Evolutionary conservation across 2,888 invertebrate species (phyloP).

Genomic region (Clivina fossor): DNA sequence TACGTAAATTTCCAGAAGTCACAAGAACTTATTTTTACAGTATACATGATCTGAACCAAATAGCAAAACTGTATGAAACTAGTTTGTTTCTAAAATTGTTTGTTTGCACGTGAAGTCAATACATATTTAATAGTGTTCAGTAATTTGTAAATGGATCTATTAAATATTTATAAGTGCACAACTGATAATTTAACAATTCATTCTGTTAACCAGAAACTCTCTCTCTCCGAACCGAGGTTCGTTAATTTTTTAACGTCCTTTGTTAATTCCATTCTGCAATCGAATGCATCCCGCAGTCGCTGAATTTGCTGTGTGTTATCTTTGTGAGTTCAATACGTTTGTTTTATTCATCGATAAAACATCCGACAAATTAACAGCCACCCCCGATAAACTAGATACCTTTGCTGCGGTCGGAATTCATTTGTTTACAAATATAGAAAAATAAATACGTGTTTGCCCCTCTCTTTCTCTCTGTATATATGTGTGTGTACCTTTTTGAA

Average conservation of each 20-base stretch:
- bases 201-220: slow-evolving; percentile 3
- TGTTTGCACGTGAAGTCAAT: slow-evolving; percentile 2
- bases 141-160: slow-evolving; percentile 20
- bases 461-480: neutral
- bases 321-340: slow-evolving; percentile 4
- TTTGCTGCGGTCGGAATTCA: too few relatives aligned
- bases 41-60: too few relatives aligned
- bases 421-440: too few relatives aligned
- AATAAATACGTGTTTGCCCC: neutral
- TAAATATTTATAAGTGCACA: slow-evolving; percentile 21
- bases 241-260: slow-evolving; percentile 25
- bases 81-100: slow-evolving; percentile 7
- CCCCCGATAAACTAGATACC: too few relatives aligned
- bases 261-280: slow-evolving; percentile 13
- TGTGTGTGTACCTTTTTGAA: neutral
- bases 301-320: slow-evolving; percentile 16
- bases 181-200: slow-evolving; percentile 28
- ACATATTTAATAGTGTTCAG: slow-evolving; percentile 7
- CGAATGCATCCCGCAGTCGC: neutral
- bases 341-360: slow-evolving; percentile 19
- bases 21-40: too few relatives aligned
- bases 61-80: slow-evolving; percentile 3
- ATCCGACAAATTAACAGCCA: slow-evolving; percentile 21
- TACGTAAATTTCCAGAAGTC: too few relatives aligned
- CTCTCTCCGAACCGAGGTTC: slow-evolving; percentile 1